A percentile compares a stretch with the other conserved stretches of the same genome.
These are phyloP conservation scores for Cydia amplana DNA, from an alignment of 1,140 invertebrate genomes.

Conservation along the genomic window DNA sequence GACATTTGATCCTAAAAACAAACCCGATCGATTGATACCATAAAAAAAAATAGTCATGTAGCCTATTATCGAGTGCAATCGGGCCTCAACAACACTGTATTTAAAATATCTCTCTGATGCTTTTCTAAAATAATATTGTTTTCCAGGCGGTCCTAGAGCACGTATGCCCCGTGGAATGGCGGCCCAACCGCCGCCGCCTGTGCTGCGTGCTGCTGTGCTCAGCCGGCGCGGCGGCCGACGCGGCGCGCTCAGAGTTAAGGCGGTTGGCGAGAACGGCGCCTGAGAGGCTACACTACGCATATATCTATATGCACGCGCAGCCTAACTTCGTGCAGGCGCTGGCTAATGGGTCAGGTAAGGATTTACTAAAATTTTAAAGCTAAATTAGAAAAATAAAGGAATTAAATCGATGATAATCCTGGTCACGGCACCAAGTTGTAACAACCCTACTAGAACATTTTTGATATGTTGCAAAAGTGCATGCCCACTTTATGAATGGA, in stretches of 20 bases:
- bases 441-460: no score
- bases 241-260: slow-evolving; percentile 81
- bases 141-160: slow-evolving; percentile 86
- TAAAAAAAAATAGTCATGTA: no score
- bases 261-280: slow-evolving; percentile 82
- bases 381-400: background rate
- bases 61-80: no score
- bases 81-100: no score
- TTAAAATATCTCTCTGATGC: background rate
- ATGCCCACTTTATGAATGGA: no score
- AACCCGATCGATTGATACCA: no score
- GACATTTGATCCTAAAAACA: no score
- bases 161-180: slow-evolving; percentile 93
- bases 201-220: slow-evolving; percentile 89
- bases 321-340: slow-evolving; percentile 89
- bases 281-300: slow-evolving; percentile 90
- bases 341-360: slow-evolving; percentile 80
- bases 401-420: background rate
- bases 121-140: background rate
- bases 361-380: background rate
- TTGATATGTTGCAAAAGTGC: no score
- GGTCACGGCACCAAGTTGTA: background rate
- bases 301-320: slow-evolving; percentile 92
- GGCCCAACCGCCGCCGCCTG: slow-evolving; percentile 88
- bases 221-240: slow-evolving; percentile 38